phyloP scores from a whole-genome alignment of 1,140 invertebrate genomes.

The Listronotus bonariensis region DNA sequence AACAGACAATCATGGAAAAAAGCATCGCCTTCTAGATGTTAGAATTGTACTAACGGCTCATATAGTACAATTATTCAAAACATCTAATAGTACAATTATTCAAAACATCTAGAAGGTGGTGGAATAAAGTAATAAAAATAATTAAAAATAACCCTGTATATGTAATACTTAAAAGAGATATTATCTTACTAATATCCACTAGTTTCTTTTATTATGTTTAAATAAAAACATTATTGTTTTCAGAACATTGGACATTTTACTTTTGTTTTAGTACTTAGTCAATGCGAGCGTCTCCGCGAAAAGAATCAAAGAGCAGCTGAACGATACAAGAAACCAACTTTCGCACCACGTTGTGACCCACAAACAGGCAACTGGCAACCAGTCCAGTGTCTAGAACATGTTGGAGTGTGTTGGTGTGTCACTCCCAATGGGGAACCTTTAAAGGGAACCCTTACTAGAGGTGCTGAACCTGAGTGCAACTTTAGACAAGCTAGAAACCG shows the following conservation, averaged over 20 bases:
- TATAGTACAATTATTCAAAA: background rate
- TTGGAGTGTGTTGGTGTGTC: slow-evolving; percentile 85
- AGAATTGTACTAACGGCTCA: too few species aligned
- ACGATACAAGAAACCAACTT: slow-evolving; percentile 71
- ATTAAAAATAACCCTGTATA: too few species aligned
- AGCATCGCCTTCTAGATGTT: background rate
- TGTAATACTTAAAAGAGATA: too few species aligned
- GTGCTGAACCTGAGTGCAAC: slow-evolving; percentile 72
- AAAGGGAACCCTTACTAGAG: slow-evolving; percentile 76
- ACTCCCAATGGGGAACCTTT: slow-evolving; percentile 77
- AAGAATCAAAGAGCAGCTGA: slow-evolving; percentile 73
- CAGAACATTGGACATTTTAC: too few species aligned
- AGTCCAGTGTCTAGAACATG: slow-evolving; percentile 79
- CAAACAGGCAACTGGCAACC: slow-evolving; percentile 76
- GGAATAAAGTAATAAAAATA: too few species aligned
- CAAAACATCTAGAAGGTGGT: too few species aligned
- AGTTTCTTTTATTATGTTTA: too few species aligned
- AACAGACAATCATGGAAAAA: background rate
- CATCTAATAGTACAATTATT: too few species aligned
- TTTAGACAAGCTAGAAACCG: slow-evolving; percentile 71
- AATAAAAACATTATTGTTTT: too few species aligned
- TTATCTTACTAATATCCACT: too few species aligned
- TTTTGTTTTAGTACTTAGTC: slow-evolving; percentile 66
- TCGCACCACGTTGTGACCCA: slow-evolving; percentile 73
- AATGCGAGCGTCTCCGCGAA: slow-evolving; percentile 76